phyloP scores from a whole-genome alignment of 2,797 vertebrate genomes.

The Odontamblyopus rebecca region DNA sequence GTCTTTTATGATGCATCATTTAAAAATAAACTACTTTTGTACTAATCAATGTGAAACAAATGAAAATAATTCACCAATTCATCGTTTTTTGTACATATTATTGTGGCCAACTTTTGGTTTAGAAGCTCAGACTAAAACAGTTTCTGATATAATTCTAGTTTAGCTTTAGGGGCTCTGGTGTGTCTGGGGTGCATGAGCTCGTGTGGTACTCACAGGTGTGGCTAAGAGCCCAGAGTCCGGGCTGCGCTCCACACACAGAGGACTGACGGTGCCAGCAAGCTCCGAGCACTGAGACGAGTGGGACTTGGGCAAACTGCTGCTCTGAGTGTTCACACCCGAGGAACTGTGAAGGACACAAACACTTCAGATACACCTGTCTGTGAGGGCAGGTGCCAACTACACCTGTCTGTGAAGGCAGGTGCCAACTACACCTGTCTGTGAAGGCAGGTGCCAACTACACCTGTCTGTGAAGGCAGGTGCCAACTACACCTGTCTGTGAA shows the following conservation, averaged over 20 bases:
- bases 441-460: background rate
- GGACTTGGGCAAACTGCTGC: conserved; percentile 73
- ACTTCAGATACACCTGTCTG: background rate
- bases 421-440: background rate
- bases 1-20: background rate
- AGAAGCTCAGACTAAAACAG: too few species aligned
- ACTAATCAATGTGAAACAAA: too few species aligned
- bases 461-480: background rate
- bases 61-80: too few species aligned
- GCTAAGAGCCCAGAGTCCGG: conserved; percentile 80
- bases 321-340: conserved; percentile 84
- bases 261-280: conserved; percentile 53
- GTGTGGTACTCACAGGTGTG: conserved; percentile 80
- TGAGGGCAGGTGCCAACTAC: background rate
- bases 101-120: too few species aligned
- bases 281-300: conserved; percentile 75
- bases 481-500: background rate
- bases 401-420: background rate
- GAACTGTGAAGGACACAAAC: conserved; percentile 71
- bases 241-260: conserved; percentile 66
- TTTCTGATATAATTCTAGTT: too few species aligned
- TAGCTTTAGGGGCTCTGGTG: too few species aligned
- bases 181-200: background rate
- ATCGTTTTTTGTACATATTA: too few species aligned
- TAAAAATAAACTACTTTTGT: too few species aligned